These are phyloP conservation scores for Pelvicachromis taeniatus DNA, from an alignment of 2,113 vertebrate genomes.

Conservation along the genomic window DNA sequence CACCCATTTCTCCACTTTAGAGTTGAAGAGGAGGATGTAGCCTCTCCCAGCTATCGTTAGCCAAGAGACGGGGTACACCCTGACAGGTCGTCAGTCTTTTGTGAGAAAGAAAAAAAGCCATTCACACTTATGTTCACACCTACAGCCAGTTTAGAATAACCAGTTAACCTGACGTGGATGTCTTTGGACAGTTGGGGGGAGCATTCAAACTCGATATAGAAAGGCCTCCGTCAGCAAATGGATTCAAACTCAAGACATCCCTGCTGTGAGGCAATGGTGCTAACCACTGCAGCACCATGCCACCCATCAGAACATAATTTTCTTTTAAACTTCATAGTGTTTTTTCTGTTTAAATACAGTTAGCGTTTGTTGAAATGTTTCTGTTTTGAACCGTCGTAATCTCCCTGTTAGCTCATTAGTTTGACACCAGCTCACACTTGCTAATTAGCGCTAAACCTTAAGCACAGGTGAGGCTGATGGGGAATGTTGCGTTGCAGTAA, in stretches of 20 bases:
- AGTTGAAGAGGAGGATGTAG: neutral
- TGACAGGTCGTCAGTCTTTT: neutral
- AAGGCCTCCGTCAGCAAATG: neutral
- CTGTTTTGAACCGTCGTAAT: neutral
- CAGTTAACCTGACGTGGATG: neutral
- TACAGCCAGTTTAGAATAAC: neutral
- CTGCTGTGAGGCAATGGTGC: neutral
- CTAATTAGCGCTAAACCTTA: neutral
- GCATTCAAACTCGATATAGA: accelerated
- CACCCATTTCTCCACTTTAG: neutral
- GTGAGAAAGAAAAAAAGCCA: neutral
- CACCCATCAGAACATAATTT: neutral
- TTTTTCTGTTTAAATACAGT: neutral
- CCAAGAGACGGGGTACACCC: neutral
- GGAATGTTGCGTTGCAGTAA: neutral
- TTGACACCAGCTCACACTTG: neutral
- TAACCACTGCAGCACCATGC: neutral
- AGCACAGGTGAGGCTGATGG: neutral
- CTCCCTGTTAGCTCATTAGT: neutral
- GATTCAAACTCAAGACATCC: neutral
- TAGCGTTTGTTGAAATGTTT: neutral
- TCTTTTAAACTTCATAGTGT: neutral
- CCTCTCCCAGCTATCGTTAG: neutral
- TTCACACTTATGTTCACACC: neutral
- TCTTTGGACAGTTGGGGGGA: neutral